Percentiles rank a stretch among this genome's conserved stretches.
These are phyloP conservation scores for Notarius lentiginosus DNA, from an alignment of 2,113 vertebrate species.

Conservation along the genomic window DNA sequence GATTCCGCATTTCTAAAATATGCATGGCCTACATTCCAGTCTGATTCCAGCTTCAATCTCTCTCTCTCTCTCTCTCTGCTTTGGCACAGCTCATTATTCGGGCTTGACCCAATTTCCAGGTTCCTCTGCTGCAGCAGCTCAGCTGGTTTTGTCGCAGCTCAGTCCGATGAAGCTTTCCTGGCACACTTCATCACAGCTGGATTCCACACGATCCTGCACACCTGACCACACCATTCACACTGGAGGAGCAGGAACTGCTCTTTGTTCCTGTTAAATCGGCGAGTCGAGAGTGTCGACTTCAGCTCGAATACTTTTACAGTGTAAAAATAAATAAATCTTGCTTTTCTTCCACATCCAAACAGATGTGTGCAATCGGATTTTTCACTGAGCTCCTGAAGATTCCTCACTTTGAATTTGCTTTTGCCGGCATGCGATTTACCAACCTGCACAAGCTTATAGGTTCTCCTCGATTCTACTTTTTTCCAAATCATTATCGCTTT, in stretches of 20 bases:
- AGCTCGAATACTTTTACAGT: not conserved
- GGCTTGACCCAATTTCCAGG: conserved; percentile 75
- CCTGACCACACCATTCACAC: conserved; percentile 19
- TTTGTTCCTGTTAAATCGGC: not conserved
- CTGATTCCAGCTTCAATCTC: conserved; percentile 40
- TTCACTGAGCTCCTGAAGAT: not conserved
- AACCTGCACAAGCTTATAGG: not conserved
- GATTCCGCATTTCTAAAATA: conserved; percentile 48
- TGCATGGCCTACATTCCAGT: conserved; percentile 55
- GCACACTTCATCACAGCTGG: conserved; percentile 10
- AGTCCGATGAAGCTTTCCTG: conserved; percentile 46
- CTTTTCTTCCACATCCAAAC: not conserved
- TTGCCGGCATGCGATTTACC: not conserved
- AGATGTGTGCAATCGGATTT: not conserved
- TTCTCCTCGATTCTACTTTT: not conserved
- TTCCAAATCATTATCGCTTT: not conserved
- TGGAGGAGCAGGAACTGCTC: not conserved
- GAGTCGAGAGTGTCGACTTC: not conserved
- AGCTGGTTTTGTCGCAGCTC: conserved; percentile 52
- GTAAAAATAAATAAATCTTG: not conserved
- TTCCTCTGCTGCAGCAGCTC: conserved; percentile 64
- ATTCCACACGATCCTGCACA: conserved; percentile 11
- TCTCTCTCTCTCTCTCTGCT: conserved; percentile 46
- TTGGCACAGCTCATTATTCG: conserved; percentile 63
- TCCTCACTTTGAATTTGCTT: not conserved